A percentile compares a stretch with the other conserved stretches of the same genome.
Evolutionary conservation across 2,888 invertebrate species (phyloP).

Genomic region (Laothoe populi): DNA sequence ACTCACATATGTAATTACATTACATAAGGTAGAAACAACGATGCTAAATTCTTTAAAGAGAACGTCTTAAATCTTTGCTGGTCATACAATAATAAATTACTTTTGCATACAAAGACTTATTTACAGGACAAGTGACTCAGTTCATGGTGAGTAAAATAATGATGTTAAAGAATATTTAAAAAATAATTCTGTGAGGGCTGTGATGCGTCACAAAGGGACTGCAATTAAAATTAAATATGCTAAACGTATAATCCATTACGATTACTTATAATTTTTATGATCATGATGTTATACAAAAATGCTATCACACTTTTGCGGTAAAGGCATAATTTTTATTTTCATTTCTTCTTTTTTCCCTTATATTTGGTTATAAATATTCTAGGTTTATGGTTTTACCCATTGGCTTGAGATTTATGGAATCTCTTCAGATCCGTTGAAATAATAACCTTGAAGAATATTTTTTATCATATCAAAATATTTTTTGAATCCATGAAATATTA

Average conservation of each 20-base stretch:
- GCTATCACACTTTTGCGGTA: too few relatives aligned
- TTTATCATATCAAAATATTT: too few relatives aligned
- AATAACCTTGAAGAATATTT: too few relatives aligned
- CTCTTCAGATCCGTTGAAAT: too few relatives aligned
- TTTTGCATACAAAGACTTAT: slow-evolving; percentile 23
- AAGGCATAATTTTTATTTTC: too few relatives aligned
- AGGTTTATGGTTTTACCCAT: too few relatives aligned
- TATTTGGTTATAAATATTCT: too few relatives aligned
- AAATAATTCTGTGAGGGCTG: not conserved
- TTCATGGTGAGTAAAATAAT: slow-evolving; percentile 24
- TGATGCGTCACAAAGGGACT: slow-evolving; percentile 1
- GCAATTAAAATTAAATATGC: not conserved
- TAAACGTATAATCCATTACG: not conserved
- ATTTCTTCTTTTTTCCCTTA: too few relatives aligned
- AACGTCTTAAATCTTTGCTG: slow-evolving; percentile 19
- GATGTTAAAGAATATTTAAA: slow-evolving; percentile 8
- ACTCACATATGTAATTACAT: slow-evolving; percentile 15
- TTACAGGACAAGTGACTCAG: slow-evolving; percentile 26
- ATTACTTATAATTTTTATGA: not conserved
- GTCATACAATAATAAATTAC: slow-evolving; percentile 44
- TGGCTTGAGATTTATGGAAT: too few relatives aligned
- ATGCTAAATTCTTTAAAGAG: slow-evolving; percentile 19
- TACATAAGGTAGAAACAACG: slow-evolving; percentile 14
- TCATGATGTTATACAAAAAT: not conserved
- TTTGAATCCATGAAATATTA: too few relatives aligned